phyloP scores from a whole-genome alignment of 2,797 vertebrate species.

The Hafferia zeledoni region DNA sequence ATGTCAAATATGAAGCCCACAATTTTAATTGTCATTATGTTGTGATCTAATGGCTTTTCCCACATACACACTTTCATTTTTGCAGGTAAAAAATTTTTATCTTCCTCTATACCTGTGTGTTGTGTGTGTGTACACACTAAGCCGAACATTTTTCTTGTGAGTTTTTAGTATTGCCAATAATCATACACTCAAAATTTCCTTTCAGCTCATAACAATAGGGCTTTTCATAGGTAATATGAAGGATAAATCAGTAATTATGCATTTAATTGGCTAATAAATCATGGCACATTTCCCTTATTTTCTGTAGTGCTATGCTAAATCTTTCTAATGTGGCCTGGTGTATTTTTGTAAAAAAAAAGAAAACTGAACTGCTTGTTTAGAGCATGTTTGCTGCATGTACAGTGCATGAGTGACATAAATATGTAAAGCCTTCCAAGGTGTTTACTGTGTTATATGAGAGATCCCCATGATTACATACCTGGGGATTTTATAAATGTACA shows the following conservation, averaged over 20 bases:
- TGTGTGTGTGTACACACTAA: neutral
- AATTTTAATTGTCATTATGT: neutral
- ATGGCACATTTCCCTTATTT: constrained; percentile 26
- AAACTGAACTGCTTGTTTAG: neutral
- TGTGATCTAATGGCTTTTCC: neutral
- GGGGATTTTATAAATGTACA: neutral
- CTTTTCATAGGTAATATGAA: constrained; percentile 39
- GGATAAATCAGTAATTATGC: constrained; percentile 44
- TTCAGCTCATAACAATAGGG: neutral
- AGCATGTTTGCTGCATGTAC: neutral
- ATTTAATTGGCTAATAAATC: constrained; percentile 67
- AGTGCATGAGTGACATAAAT: neutral
- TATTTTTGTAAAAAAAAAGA: neutral
- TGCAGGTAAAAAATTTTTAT: neutral
- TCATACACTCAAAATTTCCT: neutral
- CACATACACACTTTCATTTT: neutral
- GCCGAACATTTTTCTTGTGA: neutral
- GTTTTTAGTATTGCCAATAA: constrained; percentile 1
- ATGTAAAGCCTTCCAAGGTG: neutral
- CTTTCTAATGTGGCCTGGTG: neutral
- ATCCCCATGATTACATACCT: neutral
- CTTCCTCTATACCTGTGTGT: neutral
- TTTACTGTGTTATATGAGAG: neutral
- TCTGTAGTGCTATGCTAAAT: neutral
- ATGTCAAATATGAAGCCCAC: neutral